phyloP scores from a whole-genome alignment of 2,888 invertebrate genomes.

The Dione juno region DNA sequence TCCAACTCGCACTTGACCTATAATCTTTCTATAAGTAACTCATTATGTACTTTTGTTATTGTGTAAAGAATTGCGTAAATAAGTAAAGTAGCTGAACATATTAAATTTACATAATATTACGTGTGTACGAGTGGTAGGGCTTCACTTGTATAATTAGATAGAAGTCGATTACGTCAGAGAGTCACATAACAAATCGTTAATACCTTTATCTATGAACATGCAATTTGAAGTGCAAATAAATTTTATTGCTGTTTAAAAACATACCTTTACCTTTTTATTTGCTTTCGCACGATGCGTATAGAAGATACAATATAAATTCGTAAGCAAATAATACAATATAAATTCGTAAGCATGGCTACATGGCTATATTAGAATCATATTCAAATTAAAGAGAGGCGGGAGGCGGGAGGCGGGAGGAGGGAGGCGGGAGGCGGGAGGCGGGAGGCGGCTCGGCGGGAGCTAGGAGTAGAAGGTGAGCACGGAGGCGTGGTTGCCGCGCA shows the following conservation, averaged over 20 bases:
- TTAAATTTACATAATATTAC: constrained; percentile 8
- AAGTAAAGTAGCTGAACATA: background rate
- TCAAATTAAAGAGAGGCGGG: too few species aligned
- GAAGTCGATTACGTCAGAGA: background rate
- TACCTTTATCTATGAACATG: background rate
- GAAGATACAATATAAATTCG: too few species aligned
- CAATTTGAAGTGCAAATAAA: background rate
- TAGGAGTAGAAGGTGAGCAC: constrained; percentile 95
- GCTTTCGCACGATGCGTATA: too few species aligned
- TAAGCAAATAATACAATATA: too few species aligned
- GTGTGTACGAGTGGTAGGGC: background rate
- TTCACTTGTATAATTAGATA: background rate
- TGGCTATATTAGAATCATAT: too few species aligned
- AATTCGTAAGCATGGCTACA: too few species aligned
- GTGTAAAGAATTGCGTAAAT: background rate
- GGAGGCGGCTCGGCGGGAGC: background rate
- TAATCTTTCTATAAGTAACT: too few species aligned
- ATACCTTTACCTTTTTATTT: too few species aligned
- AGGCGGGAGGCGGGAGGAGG: too few species aligned
- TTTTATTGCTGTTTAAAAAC: too few species aligned
- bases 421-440: too few species aligned
- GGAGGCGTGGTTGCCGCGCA: constrained; percentile 94
- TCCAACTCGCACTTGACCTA: too few species aligned
- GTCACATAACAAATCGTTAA: background rate
- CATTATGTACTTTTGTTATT: background rate